Evolutionary conservation across 2,113 vertebrate genomes (phyloP).

Genomic region (Atlantisia rogersi): DNA sequence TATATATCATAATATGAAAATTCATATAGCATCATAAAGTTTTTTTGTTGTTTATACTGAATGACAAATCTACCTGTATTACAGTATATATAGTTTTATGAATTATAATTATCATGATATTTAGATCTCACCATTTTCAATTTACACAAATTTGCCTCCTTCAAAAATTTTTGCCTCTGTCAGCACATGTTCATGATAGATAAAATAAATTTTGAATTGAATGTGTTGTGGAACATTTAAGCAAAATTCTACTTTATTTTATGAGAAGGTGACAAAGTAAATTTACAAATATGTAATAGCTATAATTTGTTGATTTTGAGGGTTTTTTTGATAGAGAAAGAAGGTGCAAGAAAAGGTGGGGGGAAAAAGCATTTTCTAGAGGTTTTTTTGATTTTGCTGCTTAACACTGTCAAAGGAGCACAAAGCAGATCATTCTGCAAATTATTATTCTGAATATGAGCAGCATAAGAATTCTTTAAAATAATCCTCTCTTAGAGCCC

Average conservation of each 20-base stretch:
- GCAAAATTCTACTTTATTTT: not conserved
- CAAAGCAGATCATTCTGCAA: not conserved
- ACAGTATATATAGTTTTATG: not conserved
- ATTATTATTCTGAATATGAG: not conserved
- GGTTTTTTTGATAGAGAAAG: not conserved
- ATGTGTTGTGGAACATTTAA: not conserved
- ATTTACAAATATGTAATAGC: not conserved
- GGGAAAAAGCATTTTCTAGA: not conserved
- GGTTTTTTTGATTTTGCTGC: not conserved
- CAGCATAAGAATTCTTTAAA: not conserved
- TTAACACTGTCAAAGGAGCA: not conserved
- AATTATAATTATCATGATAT: not conserved
- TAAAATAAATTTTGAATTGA: not conserved
- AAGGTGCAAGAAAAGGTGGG: not conserved
- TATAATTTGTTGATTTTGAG: not conserved
- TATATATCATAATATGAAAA: not conserved
- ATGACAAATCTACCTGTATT: not conserved
- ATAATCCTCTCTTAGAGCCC: slow-evolving; percentile 5
- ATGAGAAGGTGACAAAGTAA: not conserved
- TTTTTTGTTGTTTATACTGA: not conserved
- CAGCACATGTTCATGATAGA: not conserved
- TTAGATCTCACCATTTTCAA: not conserved
- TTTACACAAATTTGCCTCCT: not conserved
- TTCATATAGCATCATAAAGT: not conserved
- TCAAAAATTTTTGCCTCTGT: not conserved